A percentile compares a stretch with the other conserved stretches of the same genome.
phyloP scores from a whole-genome alignment of 92 coral and sea anemone genomes.

The Epizoanthus fatuus region DNA sequence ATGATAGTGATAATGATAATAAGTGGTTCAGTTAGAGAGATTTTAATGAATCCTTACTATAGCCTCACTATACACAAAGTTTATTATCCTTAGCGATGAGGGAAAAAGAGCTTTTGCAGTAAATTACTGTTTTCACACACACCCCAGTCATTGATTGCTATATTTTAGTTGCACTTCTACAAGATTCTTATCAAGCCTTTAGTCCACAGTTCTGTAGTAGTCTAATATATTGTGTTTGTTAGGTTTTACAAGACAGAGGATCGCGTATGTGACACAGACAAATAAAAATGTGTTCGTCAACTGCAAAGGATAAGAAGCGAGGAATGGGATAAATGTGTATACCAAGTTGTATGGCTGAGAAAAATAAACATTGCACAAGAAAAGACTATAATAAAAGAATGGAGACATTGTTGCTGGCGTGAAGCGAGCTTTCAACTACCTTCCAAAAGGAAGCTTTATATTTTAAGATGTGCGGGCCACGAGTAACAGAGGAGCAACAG shows the following conservation, averaged over 20 bases:
- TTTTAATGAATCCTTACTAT: no score
- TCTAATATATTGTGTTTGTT: neutral
- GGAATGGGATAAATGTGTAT: constrained; percentile 8
- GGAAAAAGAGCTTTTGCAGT: no score
- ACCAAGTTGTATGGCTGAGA: constrained; percentile 25
- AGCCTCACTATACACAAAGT: no score
- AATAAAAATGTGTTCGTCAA: neutral
- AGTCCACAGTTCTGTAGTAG: no score
- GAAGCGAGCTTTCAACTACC: neutral
- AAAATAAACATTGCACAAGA: constrained; percentile 18
- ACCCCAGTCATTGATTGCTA: no score
- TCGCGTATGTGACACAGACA: constrained; percentile 25
- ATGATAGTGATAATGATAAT: no score
- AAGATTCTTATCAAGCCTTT: neutral
- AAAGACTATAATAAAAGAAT: constrained; percentile 2
- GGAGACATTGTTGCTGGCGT: constrained; percentile 18
- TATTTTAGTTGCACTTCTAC: neutral
- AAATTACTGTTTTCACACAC: no score
- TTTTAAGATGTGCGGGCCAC: neutral
- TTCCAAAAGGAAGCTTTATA: constrained; percentile 24
- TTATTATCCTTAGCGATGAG: no score
- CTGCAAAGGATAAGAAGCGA: neutral
- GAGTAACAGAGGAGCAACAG: neutral
- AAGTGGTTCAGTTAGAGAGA: no score
- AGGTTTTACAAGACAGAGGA: constrained; percentile 52